Evolutionary conservation across 1,140 invertebrate species (phyloP), one percentile per base, ranked within the genome.

Genomic region (Maniola jurtina): DNA sequence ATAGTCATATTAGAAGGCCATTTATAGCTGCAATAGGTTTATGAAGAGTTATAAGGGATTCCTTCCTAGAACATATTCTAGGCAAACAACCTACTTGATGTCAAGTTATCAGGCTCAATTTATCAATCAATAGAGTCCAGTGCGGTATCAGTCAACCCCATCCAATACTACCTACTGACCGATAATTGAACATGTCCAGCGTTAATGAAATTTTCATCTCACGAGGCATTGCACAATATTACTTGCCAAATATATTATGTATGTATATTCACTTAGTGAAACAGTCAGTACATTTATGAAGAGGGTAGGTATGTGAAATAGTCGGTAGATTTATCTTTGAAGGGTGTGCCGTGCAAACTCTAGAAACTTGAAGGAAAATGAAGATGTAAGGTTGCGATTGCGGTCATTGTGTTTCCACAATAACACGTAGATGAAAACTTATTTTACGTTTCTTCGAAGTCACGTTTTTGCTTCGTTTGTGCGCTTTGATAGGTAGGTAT

Each of bases 201-300:
- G 76, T 82, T 84, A 88, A 88, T 88, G 80, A 84, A 84, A 79
- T 88, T 84, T 88, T 81, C 77, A 81, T 78, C 72, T 71, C 68
- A 67, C 68, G 56, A 66, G 61, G 60, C 61, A 68, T 40, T 11
- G 16, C 47, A 15, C 48, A 56, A 64, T 66, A 64, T 67, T 68
- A 64, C 65, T 36, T 33, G 15, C 11, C 58, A 14, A 61, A 9
- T 45, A 66, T 54, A 38, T 6, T 42, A 15, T 50, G n/a, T n/a
- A 25, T 25, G 25, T 25, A 25, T 25, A 25, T 25, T 25, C 25
- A 25, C 25, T 1, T 38, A 38, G 38, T 38, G 38, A 7, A 38
- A 11, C 10, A 6, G 38, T 38, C 7, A 38, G 38, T 25, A 25
- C 1, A 25, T 25, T 2, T 25, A 25, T 25, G 7, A 40, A 9